Percentiles rank a stretch among this genome's conserved stretches.
These are phyloP conservation scores for Danio albolineatus DNA, from an alignment of 2,797 vertebrate species.

Conservation along the genomic window DNA sequence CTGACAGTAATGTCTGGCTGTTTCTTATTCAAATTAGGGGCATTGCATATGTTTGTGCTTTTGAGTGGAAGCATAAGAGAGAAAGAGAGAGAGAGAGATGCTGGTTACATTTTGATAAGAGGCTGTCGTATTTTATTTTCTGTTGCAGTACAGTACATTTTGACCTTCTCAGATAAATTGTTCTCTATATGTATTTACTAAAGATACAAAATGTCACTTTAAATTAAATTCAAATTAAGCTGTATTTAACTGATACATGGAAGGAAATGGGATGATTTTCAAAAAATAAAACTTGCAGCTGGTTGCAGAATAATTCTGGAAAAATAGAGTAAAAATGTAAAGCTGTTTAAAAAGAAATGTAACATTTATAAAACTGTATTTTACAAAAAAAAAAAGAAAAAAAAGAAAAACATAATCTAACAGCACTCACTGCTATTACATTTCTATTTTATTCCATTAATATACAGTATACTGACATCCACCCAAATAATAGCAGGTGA, in stretches of 20 bases:
- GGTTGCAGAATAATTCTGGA: neutral
- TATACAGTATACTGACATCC: too few species aligned
- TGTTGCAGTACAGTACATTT: neutral
- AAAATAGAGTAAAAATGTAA: neutral
- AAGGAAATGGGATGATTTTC: too few species aligned
- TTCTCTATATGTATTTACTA: neutral
- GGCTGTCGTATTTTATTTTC: neutral
- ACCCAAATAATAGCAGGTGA: too few species aligned
- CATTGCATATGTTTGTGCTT: neutral
- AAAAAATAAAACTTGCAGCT: neutral
- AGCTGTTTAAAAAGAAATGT: neutral
- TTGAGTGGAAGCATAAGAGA: neutral
- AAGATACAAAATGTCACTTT: neutral
- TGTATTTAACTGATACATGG: neutral
- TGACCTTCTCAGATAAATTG: neutral
- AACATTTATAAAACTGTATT: neutral
- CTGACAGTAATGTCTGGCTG: neutral
- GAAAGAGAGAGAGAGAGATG: neutral
- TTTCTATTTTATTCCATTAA: too few species aligned
- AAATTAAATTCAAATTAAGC: too few species aligned
- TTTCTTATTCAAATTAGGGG: conserved; percentile 23
- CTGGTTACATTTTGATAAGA: conserved; percentile 4
- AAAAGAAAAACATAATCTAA: too few species aligned
- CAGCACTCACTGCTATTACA: too few species aligned
- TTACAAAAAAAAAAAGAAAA: neutral